A percentile compares a stretch with the other conserved stretches of the same genome.
phyloP scores from a whole-genome alignment of 2,113 vertebrate genomes.

The Trichechus manatus region DNA sequence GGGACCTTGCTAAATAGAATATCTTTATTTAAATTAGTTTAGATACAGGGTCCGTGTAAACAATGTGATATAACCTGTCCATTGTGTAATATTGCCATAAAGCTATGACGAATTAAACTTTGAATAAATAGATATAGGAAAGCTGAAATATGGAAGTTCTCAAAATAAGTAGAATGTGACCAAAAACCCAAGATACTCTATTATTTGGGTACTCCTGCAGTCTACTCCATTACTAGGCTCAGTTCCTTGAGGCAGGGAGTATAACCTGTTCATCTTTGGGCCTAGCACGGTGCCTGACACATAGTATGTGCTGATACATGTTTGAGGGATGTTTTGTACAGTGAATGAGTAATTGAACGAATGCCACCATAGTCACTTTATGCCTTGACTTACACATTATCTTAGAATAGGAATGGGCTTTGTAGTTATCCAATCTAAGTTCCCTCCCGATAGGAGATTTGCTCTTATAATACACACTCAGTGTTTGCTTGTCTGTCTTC shows the following conservation, averaged over 20 bases:
- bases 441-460: not conserved
- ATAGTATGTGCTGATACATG: accelerated
- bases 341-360: too few species aligned
- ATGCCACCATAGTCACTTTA: too few species aligned
- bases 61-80: not conserved
- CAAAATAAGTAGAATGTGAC: not conserved
- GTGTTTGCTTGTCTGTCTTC: not conserved
- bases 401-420: not conserved
- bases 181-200: not conserved
- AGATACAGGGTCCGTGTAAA: not conserved
- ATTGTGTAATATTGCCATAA: not conserved
- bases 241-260: accelerated
- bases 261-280: not conserved
- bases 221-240: accelerated
- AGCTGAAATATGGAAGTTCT: not conserved
- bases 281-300: not conserved
- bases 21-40: not conserved
- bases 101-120: not conserved
- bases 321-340: not conserved
- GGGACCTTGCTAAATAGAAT: too few species aligned
- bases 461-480: accelerated
- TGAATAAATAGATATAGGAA: not conserved
- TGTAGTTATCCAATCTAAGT: not conserved
- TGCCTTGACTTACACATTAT: accelerated
- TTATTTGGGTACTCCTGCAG: accelerated